Percentiles rank a stretch among this genome's conserved stretches.
phyloP scores from a whole-genome alignment of 2,888 invertebrate species.

The Macropis europaea region DNA sequence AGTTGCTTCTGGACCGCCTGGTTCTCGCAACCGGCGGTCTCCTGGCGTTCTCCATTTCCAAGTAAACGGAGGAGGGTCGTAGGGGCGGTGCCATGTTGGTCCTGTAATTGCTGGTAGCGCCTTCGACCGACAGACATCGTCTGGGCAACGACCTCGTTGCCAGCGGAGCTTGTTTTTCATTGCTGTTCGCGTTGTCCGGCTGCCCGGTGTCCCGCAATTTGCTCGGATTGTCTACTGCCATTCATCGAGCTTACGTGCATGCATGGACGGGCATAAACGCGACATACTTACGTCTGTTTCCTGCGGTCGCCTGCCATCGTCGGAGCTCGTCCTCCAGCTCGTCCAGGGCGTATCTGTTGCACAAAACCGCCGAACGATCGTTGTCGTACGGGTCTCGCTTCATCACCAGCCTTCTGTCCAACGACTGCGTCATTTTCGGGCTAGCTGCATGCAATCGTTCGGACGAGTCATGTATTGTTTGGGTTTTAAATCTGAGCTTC shows the following conservation, averaged over 20 bases:
- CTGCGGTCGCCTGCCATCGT: slow-evolving; percentile 51
- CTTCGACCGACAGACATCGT: slow-evolving; percentile 71
- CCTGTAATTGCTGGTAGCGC: slow-evolving; percentile 52
- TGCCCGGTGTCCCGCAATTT: slow-evolving; percentile 16
- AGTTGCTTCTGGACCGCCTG: slow-evolving; percentile 59
- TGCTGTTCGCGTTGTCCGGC: slow-evolving; percentile 18
- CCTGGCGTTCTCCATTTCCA: slow-evolving; percentile 62
- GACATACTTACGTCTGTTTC: slow-evolving; percentile 29
- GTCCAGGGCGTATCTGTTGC: slow-evolving; percentile 85
- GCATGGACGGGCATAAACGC: no score
- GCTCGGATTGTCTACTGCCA: slow-evolving; percentile 13
- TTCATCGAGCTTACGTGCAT: no score
- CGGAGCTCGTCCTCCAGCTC: slow-evolving; percentile 57
- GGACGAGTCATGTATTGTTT: no score
- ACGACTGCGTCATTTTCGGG: slow-evolving; percentile 74
- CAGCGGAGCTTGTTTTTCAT: slow-evolving; percentile 47
- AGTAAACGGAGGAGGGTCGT: slow-evolving; percentile 56
- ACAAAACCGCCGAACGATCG: slow-evolving; percentile 84
- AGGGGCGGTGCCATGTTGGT: slow-evolving; percentile 35
- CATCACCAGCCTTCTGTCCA: slow-evolving; percentile 75
- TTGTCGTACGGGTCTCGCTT: slow-evolving; percentile 69
- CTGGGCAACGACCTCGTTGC: slow-evolving; percentile 59
- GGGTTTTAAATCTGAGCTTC: no score
- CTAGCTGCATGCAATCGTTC: slow-evolving; percentile 65
- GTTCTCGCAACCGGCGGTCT: slow-evolving; percentile 45